Conservation (phyloP, 2,797 vertebrate species). For the Acipenser ruthenus region DNA sequence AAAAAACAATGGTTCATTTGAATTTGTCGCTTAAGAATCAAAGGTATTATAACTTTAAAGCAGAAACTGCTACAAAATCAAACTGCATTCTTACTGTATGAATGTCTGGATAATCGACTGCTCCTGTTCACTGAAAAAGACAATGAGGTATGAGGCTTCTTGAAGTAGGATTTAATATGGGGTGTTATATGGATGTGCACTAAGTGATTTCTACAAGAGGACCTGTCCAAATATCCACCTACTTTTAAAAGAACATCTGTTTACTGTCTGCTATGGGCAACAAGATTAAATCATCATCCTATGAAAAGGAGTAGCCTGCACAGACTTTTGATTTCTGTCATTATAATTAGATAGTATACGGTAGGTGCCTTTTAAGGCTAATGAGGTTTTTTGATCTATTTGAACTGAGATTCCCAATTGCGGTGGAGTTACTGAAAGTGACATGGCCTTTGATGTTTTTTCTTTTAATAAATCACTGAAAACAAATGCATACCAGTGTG, state of each 20-base stretch:
- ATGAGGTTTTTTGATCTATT: neutral
- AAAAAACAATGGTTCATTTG: too few relatives aligned
- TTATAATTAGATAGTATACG: neutral
- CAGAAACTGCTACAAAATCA: too few relatives aligned
- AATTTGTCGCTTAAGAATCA: too few relatives aligned
- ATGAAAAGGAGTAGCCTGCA: neutral
- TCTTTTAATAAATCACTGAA: too few relatives aligned
- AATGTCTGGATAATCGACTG: too few relatives aligned
- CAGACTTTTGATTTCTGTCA: neutral
- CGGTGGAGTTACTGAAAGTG: too few relatives aligned
- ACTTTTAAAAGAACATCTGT: neutral
- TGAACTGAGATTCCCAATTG: too few relatives aligned
- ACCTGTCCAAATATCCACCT: neutral
- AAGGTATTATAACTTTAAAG: too few relatives aligned
- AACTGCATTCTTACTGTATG: too few relatives aligned
- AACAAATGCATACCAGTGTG: too few relatives aligned
- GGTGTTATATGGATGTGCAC: neutral
- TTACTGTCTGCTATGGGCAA: conserved; percentile 1
- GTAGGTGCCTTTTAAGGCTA: neutral
- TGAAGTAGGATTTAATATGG: neutral
- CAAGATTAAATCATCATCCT: neutral
- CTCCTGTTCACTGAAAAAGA: too few relatives aligned
- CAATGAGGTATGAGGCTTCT: neutral
- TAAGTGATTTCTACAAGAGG: neutral
- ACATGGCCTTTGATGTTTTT: too few relatives aligned